Evolutionary conservation across 2,113 vertebrate species (phyloP).

Genomic region (Passer domesticus): DNA sequence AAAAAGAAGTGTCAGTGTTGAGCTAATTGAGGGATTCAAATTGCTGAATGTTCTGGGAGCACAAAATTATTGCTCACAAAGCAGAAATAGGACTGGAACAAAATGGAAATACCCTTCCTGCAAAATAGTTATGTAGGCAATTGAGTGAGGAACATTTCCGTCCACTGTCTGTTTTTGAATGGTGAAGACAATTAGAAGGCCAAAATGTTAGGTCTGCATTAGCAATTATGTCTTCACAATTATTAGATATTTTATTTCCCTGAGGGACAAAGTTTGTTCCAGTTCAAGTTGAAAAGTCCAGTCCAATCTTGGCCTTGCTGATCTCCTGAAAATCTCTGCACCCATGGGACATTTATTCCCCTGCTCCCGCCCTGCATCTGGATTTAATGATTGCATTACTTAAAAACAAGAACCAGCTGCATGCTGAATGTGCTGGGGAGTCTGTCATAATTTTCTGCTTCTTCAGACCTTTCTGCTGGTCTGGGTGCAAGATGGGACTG

Average conservation of each 20-base stretch:
- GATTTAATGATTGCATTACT: conserved; percentile 12
- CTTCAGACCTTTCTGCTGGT: neutral
- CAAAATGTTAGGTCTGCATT: conserved; percentile 24
- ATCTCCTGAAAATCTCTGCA: conserved; percentile 12
- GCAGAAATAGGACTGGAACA: neutral
- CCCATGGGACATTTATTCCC: neutral
- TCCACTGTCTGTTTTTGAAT: neutral
- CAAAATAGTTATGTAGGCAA: neutral
- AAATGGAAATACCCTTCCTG: neutral
- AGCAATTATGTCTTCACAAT: conserved; percentile 19
- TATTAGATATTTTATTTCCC: neutral
- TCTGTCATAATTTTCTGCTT: neutral
- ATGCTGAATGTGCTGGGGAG: neutral
- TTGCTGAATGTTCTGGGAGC: conserved; percentile 6
- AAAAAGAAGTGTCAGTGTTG: conserved; percentile 26
- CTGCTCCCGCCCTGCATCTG: neutral
- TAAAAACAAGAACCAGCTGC: conserved; percentile 34
- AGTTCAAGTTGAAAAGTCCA: neutral
- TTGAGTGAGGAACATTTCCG: neutral
- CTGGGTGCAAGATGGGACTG: neutral
- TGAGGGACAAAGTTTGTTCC: neutral
- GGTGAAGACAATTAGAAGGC: conserved; percentile 11
- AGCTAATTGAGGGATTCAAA: conserved; percentile 30
- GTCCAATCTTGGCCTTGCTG: neutral
- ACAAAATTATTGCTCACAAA: conserved; percentile 28